Evolutionary conservation across 2,888 invertebrate genomes (phyloP).

Genomic region (Ceratothoa steindachneri): DNA sequence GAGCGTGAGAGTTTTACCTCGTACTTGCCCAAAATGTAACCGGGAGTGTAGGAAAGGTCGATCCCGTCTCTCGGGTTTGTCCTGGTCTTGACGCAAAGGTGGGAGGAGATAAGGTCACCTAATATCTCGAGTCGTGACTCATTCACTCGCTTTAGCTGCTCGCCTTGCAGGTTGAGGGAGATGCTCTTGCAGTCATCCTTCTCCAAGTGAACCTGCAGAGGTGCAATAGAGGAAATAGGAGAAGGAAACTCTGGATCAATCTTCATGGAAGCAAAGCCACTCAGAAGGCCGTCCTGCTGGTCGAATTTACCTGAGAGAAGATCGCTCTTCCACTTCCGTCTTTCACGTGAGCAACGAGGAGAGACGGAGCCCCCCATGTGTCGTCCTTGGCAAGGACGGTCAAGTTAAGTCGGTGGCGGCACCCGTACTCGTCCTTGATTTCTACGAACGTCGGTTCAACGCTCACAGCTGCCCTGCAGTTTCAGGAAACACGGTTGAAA

Average conservation of each 20-base stretch:
- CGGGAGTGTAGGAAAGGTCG: conserved; percentile 18
- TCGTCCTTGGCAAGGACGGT: conserved; percentile 40
- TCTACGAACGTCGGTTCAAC: conserved; percentile 46
- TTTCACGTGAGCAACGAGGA: conserved; percentile 32
- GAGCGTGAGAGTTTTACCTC: too few species aligned
- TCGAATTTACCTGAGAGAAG: conserved; percentile 37
- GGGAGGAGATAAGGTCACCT: conserved; percentile 28
- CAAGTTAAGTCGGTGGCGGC: conserved; percentile 33
- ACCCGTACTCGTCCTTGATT: conserved; percentile 39
- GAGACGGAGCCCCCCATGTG: conserved; percentile 44
- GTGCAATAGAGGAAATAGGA: background rate
- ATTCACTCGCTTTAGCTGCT: conserved; percentile 15
- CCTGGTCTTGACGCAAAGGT: conserved; percentile 28
- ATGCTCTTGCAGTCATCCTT: conserved; percentile 20
- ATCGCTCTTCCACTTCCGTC: conserved; percentile 32
- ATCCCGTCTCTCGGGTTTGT: background rate
- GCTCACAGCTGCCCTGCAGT: conserved; percentile 43
- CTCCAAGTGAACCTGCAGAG: conserved; percentile 34
- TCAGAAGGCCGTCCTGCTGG: background rate
- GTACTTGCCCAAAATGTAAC: conserved; percentile 30
- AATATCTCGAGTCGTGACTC: conserved; percentile 35
- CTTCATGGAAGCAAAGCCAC: background rate
- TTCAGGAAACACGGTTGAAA: background rate
- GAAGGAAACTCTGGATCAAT: background rate
- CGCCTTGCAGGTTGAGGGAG: background rate